These are phyloP conservation scores for Exaiptasia diaphana DNA, from an alignment of 64 coral and sea anemone species.

Conservation along the genomic window DNA sequence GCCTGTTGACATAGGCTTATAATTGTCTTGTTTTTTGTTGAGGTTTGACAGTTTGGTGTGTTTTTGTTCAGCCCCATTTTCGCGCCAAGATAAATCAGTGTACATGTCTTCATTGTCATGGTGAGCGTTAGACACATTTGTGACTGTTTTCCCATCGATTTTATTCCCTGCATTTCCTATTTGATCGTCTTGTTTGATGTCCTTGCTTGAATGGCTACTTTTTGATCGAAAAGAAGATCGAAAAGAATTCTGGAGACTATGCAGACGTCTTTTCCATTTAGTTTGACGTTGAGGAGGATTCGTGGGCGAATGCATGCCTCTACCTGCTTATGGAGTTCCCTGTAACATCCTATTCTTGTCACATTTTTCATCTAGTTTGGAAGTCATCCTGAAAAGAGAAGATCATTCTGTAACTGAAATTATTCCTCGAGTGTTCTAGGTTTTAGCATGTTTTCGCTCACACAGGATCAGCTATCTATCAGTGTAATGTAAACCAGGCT, in stretches of 20 bases:
- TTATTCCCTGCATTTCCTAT: neutral
- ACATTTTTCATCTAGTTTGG: too few relatives aligned
- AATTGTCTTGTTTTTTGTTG: neutral
- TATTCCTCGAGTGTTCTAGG: too few relatives aligned
- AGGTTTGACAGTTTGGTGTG: neutral
- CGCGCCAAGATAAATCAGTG: neutral
- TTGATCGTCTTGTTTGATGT: neutral
- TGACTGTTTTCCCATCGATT: neutral
- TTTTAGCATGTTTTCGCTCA: too few relatives aligned
- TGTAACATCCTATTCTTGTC: too few relatives aligned
- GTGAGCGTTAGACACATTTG: neutral
- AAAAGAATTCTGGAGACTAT: neutral
- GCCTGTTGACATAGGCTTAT: constrained; percentile 28
- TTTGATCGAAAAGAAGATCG: neutral
- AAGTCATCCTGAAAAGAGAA: too few relatives aligned
- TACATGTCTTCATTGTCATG: neutral
- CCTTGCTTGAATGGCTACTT: neutral
- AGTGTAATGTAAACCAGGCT: too few relatives aligned
- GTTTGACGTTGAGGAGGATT: too few relatives aligned
- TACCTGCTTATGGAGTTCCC: too few relatives aligned
- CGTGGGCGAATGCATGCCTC: too few relatives aligned
- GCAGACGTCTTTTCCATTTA: neutral
- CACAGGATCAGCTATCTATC: too few relatives aligned
- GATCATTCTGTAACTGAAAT: too few relatives aligned
- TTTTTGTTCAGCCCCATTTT: constrained; percentile 8